These are phyloP conservation scores for Crioceris asparagi DNA, from an alignment of 2,888 invertebrate genomes.

Conservation along the genomic window DNA sequence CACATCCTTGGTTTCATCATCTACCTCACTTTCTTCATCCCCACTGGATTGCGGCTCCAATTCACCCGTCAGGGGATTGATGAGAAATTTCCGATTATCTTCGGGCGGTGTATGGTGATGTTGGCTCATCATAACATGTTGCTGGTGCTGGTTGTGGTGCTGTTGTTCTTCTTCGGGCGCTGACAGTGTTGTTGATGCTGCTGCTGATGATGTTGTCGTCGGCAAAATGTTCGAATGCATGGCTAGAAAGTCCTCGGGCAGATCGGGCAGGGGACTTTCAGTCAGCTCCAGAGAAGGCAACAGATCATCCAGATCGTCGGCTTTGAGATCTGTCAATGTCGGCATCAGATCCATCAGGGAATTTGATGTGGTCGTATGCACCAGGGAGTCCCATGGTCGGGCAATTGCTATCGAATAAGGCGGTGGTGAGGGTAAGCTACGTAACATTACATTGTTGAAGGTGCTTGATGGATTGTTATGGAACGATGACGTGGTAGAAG, in stretches of 20 bases:
- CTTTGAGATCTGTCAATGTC: slow-evolving; percentile 35
- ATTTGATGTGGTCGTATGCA: slow-evolving; percentile 15
- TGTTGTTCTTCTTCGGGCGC: neutral
- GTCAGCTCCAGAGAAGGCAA: slow-evolving; percentile 51
- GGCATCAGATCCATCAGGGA: slow-evolving; percentile 35
- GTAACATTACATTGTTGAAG: slow-evolving; percentile 13
- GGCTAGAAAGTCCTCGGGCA: slow-evolving; percentile 38
- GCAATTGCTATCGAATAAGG: slow-evolving; percentile 27
- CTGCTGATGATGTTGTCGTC: no score
- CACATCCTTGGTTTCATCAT: slow-evolving; percentile 35
- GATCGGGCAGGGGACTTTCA: slow-evolving; percentile 41
- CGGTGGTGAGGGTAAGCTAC: slow-evolving; percentile 25
- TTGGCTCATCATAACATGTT: no score
- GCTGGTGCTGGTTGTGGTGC: no score
- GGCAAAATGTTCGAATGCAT: slow-evolving; percentile 15
- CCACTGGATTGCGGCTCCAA: slow-evolving; percentile 67
- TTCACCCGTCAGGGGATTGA: slow-evolving; percentile 82
- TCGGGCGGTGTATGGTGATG: slow-evolving; percentile 38
- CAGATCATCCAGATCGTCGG: slow-evolving; percentile 53
- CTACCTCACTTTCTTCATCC: slow-evolving; percentile 49
- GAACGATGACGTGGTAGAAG: neutral
- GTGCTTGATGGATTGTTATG: slow-evolving; percentile 4
- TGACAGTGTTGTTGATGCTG: no score
- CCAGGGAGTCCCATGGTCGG: slow-evolving; percentile 25
- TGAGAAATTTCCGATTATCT: slow-evolving; percentile 69